Base-by-base conservation (phyloP, 2,113 vertebrate genomes). In the Leucosticte australis region DNA sequence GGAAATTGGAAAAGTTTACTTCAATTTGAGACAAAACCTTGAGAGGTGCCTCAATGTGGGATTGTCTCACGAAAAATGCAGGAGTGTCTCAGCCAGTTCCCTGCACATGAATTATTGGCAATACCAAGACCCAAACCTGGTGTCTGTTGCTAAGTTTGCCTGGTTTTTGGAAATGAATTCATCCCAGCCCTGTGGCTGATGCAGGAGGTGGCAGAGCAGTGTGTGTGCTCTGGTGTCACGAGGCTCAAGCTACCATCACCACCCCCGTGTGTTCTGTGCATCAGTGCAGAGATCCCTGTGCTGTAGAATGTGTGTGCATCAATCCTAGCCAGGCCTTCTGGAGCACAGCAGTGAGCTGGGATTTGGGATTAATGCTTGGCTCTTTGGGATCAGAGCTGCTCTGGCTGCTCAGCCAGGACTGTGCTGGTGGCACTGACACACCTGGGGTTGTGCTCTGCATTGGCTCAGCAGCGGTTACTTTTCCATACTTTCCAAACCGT, bases 321-420 rank as follows among this genome's bases (percentile, higher is more conserved):
- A 87, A 16, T 92, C 87, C 89, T 62, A 65, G 82, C 82, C 83
- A 87, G 60, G 77, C 83, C 46, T 91, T 46, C 78, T 78, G 44
- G 69, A 82, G 94, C 46, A 64, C 60, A 15, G 20, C 24, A 94
- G 59, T 7, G 0, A 92, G 64, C 33, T 70, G 70, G 77, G 81
- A 10, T 75, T 87, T 75, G 17, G 42, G n/a, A 33, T 42, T 39
- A 26, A 16, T 28, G 56, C 77, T 76, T 9, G 0, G 74, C 16
- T 70, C 76, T 74, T 53, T 59, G 42, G 50, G 46, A 15, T 78
- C 67, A 55, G n/a, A 88, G 76, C 64, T 80, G 9, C 71, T 79
- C 68, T 5, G 10, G 35, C 50, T 39, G 35, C 83, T 77, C 0
- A 0, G n/a, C 53, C 5, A 5, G 56, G 79, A 8, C n/a, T 6